Evolutionary conservation across 1,140 invertebrate species (phyloP).

Genomic region (Lepidurus packardi): DNA sequence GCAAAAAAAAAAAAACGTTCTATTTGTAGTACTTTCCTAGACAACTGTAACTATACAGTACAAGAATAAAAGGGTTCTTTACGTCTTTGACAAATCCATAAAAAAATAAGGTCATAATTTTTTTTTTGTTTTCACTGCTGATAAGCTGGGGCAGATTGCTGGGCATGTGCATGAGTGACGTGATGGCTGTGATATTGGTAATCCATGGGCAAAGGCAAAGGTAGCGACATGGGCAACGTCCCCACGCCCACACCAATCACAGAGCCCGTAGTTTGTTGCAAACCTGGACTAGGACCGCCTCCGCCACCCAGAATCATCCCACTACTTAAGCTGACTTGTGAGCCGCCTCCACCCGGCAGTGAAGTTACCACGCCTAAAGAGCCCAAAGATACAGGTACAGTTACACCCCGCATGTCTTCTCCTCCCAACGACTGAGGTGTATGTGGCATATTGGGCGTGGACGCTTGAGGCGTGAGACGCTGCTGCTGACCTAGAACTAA

Average conservation of each 20-base stretch:
- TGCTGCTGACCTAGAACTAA: slow-evolving; percentile 6
- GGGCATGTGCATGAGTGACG: slow-evolving; percentile 27
- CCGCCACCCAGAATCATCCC: slow-evolving; percentile 30
- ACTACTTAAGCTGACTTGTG: background rate
- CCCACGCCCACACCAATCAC: slow-evolving; percentile 19
- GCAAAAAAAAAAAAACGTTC: background rate
- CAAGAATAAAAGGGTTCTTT: slow-evolving; percentile 23
- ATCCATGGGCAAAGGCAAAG: slow-evolving; percentile 33
- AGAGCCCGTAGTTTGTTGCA: slow-evolving; percentile 18
- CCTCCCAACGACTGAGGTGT: background rate
- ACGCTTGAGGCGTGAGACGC: slow-evolving; percentile 13
- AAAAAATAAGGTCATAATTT: background rate
- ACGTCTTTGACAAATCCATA: background rate
- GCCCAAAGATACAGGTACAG: slow-evolving; percentile 18
- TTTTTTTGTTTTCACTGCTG: slow-evolving; percentile 27
- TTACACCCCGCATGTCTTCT: slow-evolving; percentile 4
- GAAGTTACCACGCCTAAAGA: slow-evolving; percentile 13
- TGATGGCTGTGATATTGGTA: slow-evolving; percentile 30
- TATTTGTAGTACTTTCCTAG: background rate
- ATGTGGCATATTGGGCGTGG: background rate
- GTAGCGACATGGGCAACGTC: slow-evolving; percentile 27
- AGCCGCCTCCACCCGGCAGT: slow-evolving; percentile 5
- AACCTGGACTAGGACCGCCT: slow-evolving; percentile 20
- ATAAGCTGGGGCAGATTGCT: slow-evolving; percentile 29
- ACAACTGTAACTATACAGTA: slow-evolving; percentile 18